Base-by-base conservation (phyloP, 2,888 invertebrate genomes). In the Apamea sordens region DNA sequence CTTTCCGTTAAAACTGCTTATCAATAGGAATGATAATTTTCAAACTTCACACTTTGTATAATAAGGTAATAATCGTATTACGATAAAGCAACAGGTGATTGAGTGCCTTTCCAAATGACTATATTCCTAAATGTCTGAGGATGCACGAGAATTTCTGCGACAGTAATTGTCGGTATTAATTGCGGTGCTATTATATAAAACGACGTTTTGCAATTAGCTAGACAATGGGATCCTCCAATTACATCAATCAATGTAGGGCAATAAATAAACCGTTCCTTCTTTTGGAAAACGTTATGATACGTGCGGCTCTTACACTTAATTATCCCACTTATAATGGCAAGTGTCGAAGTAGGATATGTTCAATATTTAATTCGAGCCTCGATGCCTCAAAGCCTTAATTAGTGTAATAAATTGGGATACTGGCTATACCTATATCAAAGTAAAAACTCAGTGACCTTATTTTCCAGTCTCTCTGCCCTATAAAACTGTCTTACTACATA, bases 371-470 rank as follows among this genome's bases (percentile, higher is more conserved):
- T 41, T 56, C 21, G 21, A 65, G 21, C 13, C n/a, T 36, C 13
- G 44, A 67, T 50, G n/a, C 36, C 13, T 63, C 11, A 32, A 56
- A 73, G n/a, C 21, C 28, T 65, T 73, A 79, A 73, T 76, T 36
- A 79, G 50, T 70, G 36, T 56, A 53, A 76, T 73, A 79, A 83
- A 77, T 73, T 74, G 73, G 18, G 13, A 63, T 72, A 24, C 28
- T 47, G 32, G 13, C 36, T 56, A 64, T 65, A 63, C 15, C 13
- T 44, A 68, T 8, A 18, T 18, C 53, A 47, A 64, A 67, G 10
- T 65, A 76, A 83, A 80, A 84, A 85, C 81, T 50, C 21, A 32
- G 41, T 84, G 82, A 80, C 77, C 77, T 87, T 88, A 82, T 78
- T 80, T 68, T n/a, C 41, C 6, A 67, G 36, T 74, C 11, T 75